phyloP scores from a whole-genome alignment of 2,113 vertebrate genomes.

The Narcine bancroftii region DNA sequence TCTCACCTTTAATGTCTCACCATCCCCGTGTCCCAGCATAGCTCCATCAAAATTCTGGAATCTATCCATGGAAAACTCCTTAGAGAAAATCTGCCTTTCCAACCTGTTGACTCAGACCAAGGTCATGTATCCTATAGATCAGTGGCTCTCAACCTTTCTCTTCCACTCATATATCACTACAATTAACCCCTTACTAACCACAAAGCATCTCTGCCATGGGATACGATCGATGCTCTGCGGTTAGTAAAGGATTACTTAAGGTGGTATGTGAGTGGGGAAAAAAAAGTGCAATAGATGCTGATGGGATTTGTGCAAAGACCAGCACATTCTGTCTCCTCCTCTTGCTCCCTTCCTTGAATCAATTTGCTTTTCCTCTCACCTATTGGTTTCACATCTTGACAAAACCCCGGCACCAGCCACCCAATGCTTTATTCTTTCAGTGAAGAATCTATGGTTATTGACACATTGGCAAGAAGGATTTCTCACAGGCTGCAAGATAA shows the following conservation, averaged over 20 bases:
- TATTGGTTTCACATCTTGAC: neutral
- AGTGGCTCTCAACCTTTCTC: too few relatives aligned
- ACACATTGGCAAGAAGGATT: neutral
- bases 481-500: neutral
- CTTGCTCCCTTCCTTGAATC: neutral
- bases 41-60: neutral
- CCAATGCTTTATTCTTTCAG: neutral
- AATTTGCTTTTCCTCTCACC: neutral
- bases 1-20: too few relatives aligned
- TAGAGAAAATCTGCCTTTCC: neutral
- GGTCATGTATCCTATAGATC: too few relatives aligned
- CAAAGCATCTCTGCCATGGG: too few relatives aligned
- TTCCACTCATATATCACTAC: too few relatives aligned
- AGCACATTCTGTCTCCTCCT: neutral
- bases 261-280: too few relatives aligned
- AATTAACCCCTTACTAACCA: too few relatives aligned
- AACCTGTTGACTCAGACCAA: neutral
- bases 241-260: too few relatives aligned
- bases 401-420: neutral
- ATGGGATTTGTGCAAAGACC: too few relatives aligned
- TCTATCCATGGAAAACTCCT: neutral
- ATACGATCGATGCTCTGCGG: too few relatives aligned
- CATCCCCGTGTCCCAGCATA: too few relatives aligned
- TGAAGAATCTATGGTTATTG: neutral
- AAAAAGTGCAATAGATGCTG: too few relatives aligned